Percentiles rank a stretch among this genome's conserved stretches.
Evolutionary conservation across 2,113 vertebrate genomes (phyloP).

Genomic region (Sinosuthora webbiana): DNA sequence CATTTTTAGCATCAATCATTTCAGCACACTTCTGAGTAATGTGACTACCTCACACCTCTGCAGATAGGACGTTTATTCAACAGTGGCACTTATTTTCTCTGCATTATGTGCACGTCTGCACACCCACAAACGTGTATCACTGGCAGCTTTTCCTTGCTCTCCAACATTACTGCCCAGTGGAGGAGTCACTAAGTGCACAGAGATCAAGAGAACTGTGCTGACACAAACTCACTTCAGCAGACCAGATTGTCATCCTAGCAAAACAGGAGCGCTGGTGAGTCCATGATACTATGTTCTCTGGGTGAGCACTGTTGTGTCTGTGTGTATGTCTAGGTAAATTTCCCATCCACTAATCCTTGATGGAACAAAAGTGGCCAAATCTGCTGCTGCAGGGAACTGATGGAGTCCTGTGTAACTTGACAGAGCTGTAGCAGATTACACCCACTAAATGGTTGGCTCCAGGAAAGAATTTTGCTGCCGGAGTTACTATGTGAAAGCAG

Average conservation of each 20-base stretch:
- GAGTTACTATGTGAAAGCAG: not conserved
- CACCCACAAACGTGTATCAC: not conserved
- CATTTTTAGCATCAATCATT: slow-evolving; percentile 48
- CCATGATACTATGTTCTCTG: too few species aligned
- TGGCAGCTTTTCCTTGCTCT: not conserved
- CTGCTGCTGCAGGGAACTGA: not conserved
- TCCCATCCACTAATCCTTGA: not conserved
- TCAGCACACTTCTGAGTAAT: slow-evolving; percentile 7
- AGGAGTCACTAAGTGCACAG: not conserved
- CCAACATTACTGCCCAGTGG: not conserved
- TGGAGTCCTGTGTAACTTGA: not conserved
- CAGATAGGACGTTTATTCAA: not conserved
- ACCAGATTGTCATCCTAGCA: not conserved
- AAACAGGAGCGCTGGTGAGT: not conserved
- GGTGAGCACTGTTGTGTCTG: not conserved
- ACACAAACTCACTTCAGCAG: not conserved
- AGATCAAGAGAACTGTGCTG: not conserved
- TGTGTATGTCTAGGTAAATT: not conserved
- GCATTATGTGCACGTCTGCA: fast-evolving
- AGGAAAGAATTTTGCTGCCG: not conserved
- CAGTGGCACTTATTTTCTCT: not conserved
- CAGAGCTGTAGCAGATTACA: not conserved
- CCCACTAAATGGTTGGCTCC: not conserved
- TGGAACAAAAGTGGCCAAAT: not conserved
- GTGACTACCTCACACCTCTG: not conserved